phyloP scores from a whole-genome alignment of 2,888 invertebrate species.

The Conchocele bisecta region DNA sequence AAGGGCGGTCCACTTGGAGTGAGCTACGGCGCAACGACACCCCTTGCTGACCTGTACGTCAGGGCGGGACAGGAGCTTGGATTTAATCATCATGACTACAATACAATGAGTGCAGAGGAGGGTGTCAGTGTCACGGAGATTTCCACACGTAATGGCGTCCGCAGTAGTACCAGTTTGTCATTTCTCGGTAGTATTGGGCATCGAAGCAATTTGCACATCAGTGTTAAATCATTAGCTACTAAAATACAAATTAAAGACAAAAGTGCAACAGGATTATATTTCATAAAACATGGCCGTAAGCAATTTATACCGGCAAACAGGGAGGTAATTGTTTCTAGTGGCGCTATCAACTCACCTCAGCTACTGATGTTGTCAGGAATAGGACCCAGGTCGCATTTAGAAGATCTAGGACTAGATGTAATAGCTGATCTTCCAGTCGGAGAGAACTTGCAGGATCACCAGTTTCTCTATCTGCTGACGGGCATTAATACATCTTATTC shows the following conservation, averaged over 20 bases:
- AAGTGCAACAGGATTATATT: conserved; percentile 68
- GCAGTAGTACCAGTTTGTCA: background rate
- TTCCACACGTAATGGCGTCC: background rate
- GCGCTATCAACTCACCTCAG: conserved; percentile 80
- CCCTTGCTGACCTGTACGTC: conserved; percentile 66
- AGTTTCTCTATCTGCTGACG: conserved; percentile 17
- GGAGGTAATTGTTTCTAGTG: conserved; percentile 80
- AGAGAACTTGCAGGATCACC: conserved; percentile 48
- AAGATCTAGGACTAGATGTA: conserved; percentile 75
- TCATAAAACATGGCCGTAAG: conserved; percentile 58
- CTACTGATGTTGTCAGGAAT: conserved; percentile 81
- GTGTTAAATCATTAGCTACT: conserved; percentile 42
- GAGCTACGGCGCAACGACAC: conserved; percentile 62
- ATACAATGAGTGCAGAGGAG: background rate
- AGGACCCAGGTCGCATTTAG: conserved; percentile 79
- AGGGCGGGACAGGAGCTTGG: conserved; percentile 86
- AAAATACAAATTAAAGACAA: conserved; percentile 65
- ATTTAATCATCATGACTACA: conserved; percentile 76
- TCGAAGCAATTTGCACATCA: conserved; percentile 1
- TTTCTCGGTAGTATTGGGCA: background rate
- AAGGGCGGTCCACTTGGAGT: conserved; percentile 71
- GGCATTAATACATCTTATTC: conserved; percentile 24
- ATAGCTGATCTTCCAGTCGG: conserved; percentile 77
- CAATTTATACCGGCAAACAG: conserved; percentile 61
- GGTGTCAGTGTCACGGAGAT: background rate